Evolutionary conservation across 1,140 invertebrate genomes (phyloP).

Genomic region (Dolichoris vasculosae): DNA sequence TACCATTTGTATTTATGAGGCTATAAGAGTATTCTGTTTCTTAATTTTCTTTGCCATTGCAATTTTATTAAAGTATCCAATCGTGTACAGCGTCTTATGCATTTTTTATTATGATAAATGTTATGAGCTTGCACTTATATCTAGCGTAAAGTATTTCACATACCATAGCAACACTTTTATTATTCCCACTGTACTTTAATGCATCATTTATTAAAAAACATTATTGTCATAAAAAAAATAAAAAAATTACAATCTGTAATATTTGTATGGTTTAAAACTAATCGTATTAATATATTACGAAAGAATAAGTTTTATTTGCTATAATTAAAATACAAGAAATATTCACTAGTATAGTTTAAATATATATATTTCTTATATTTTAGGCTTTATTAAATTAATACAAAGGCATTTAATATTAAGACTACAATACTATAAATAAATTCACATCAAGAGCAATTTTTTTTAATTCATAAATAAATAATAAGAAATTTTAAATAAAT

Average conservation of each 20-base stretch:
- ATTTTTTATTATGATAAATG: slow-evolving; percentile 20
- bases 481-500: too few relatives aligned
- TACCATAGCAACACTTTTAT: slow-evolving; percentile 16
- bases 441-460: too few relatives aligned
- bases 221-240: background rate
- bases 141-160: background rate
- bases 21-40: background rate
- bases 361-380: too few relatives aligned
- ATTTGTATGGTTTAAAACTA: too few relatives aligned
- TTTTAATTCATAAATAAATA: too few relatives aligned
- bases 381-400: too few relatives aligned
- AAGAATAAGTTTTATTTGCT: too few relatives aligned
- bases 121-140: slow-evolving; percentile 15
- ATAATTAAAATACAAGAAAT: too few relatives aligned
- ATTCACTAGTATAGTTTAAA: too few relatives aligned
- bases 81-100: background rate
- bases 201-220: background rate
- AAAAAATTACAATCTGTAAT: background rate
- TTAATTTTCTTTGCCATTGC: background rate
- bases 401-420: too few relatives aligned
- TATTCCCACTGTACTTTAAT: background rate
- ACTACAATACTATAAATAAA: too few relatives aligned
- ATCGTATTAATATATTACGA: too few relatives aligned
- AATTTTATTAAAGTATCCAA: background rate
- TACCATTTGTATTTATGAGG: background rate